Percentiles rank a stretch among this genome's conserved stretches.
Evolutionary conservation across 2,797 vertebrate species (phyloP).

Genomic region (Phoxinus dragarum): DNA sequence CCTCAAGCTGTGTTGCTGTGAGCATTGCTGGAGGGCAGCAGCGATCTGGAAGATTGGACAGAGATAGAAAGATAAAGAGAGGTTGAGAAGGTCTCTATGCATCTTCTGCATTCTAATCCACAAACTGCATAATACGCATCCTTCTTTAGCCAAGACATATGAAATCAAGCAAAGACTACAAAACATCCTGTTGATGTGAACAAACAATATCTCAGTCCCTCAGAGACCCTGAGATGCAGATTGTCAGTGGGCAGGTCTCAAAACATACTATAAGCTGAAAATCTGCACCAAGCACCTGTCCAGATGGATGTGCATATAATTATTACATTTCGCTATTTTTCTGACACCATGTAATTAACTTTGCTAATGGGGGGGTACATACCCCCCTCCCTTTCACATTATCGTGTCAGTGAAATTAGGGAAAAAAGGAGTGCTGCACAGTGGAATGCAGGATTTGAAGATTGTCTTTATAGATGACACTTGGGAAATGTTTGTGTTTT

Average conservation of each 20-base stretch:
- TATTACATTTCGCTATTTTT: slow-evolving; percentile 19
- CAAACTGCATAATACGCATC: neutral
- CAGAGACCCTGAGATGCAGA: slow-evolving; percentile 5
- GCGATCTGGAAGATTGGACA: neutral
- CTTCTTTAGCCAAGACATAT: neutral
- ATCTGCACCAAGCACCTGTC: slow-evolving; percentile 34
- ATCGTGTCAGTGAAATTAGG: slow-evolving; percentile 13
- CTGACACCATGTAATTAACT: slow-evolving; percentile 39
- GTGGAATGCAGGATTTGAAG: neutral
- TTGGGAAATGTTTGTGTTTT: slow-evolving; percentile 38
- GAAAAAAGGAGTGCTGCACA: neutral
- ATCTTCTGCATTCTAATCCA: slow-evolving; percentile 3
- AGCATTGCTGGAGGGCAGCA: slow-evolving; percentile 36
- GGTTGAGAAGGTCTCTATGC: neutral
- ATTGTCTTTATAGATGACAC: slow-evolving; percentile 24
- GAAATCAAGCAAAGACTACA: neutral
- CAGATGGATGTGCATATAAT: slow-evolving; percentile 47
- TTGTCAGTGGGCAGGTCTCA: neutral
- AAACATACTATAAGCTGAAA: slow-evolving; percentile 34
- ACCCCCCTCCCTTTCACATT: neutral
- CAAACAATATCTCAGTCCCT: slow-evolving; percentile 6
- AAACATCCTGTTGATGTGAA: slow-evolving; percentile 20
- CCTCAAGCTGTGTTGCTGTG: slow-evolving; percentile 16
- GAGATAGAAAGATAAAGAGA: neutral
- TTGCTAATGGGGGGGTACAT: neutral